These are phyloP conservation scores for Xerus inauris DNA, from an alignment of 2,113 vertebrate species.

Conservation along the genomic window DNA sequence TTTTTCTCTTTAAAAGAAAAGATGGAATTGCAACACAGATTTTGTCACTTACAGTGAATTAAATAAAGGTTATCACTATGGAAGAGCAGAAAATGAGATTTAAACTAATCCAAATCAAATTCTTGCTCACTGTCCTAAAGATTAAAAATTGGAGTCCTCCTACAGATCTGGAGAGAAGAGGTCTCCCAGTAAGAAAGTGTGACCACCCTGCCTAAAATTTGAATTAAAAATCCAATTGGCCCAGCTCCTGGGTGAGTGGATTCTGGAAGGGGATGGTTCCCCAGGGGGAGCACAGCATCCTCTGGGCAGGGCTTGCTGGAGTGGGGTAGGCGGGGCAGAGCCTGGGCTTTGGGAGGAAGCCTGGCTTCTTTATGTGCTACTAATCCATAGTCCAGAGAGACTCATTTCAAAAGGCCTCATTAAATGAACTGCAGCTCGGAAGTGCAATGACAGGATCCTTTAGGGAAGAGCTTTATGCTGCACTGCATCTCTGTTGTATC, in stretches of 20 bases:
- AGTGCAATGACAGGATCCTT: slow-evolving; percentile 13
- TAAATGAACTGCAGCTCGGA: neutral
- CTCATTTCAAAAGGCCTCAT: slow-evolving; percentile 22
- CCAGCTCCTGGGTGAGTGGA: neutral
- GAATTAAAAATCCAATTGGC: neutral
- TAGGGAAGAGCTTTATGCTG: slow-evolving; percentile 35
- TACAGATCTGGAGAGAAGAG: neutral
- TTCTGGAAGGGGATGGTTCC: neutral
- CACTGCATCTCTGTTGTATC: neutral
- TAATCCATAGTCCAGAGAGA: slow-evolving; percentile 17
- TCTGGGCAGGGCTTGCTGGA: neutral
- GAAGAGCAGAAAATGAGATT: slow-evolving; percentile 50
- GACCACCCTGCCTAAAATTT: neutral
- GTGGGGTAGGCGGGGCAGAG: fast-evolving
- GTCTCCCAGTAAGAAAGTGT: neutral
- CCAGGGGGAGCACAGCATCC: neutral
- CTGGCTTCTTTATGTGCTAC: neutral
- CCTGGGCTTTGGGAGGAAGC: neutral
- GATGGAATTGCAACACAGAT: slow-evolving; percentile 1
- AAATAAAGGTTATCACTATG: slow-evolving; percentile 34
- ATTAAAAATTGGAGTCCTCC: neutral
- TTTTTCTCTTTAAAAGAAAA: neutral
- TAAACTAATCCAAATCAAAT: slow-evolving; percentile 50
- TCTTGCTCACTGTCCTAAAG: slow-evolving; percentile 10
- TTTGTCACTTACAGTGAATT: slow-evolving; percentile 44